A percentile compares a stretch with the other conserved stretches of the same genome.
These are phyloP conservation scores for Batillaria attramentaria DNA, from an alignment of 1,140 invertebrate genomes.

Conservation along the genomic window DNA sequence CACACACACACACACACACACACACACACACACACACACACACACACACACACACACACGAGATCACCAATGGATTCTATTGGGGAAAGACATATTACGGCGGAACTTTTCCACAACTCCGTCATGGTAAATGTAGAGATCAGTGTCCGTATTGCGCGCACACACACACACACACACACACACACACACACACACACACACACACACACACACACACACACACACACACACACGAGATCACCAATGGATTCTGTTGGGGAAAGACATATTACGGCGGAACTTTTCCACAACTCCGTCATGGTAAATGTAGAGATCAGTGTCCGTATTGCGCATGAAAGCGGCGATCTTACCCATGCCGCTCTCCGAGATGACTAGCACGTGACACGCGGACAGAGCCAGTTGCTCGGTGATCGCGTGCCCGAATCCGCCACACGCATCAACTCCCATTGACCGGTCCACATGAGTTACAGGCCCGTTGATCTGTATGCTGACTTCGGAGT, in stretches of 20 bases:
- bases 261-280: neutral
- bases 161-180: neutral
- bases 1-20: constrained; percentile 16
- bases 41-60: constrained; percentile 16
- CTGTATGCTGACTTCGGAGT: neutral
- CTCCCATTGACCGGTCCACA: constrained; percentile 10
- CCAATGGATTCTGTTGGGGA: constrained; percentile 4
- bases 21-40: constrained; percentile 10
- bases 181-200: neutral
- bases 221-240: constrained; percentile 8
- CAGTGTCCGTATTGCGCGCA: no score
- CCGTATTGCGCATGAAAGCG: neutral
- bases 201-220: neutral
- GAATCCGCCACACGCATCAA: constrained; percentile 25
- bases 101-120: no score
- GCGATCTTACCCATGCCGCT: constrained; percentile 21
- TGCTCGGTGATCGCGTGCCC: constrained; percentile 35
- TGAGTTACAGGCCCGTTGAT: neutral
- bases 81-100: no score
- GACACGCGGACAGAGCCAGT: constrained; percentile 31
- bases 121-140: no score
- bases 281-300: constrained; percentile 4
- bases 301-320: neutral
- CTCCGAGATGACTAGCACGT: constrained; percentile 36
- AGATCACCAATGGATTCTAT: neutral